Evolutionary conservation across 2,888 invertebrate genomes (phyloP).

Genomic region (Odontomyia ornata): DNA sequence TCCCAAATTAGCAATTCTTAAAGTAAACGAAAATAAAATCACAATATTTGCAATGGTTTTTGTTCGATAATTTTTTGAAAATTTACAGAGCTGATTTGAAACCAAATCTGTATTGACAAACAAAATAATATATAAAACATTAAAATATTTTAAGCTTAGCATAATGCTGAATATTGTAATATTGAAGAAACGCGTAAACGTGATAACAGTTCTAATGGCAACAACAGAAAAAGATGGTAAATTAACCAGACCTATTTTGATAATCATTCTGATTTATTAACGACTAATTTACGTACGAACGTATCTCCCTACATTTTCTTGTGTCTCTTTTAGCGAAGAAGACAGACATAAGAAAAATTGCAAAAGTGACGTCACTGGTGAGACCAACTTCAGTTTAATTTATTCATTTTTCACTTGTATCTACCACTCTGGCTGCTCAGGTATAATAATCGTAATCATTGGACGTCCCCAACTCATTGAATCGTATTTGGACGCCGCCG

Average conservation of each 20-base stretch:
- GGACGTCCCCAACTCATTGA: background rate
- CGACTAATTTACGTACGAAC: slow-evolving; percentile 38
- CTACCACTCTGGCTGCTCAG: background rate
- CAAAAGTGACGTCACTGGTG: background rate
- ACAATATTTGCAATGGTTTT: background rate
- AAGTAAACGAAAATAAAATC: background rate
- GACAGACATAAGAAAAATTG: slow-evolving; percentile 7
- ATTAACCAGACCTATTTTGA: slow-evolving; percentile 48
- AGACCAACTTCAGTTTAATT: background rate
- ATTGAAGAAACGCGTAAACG: background rate
- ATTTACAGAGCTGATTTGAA: slow-evolving; percentile 27
- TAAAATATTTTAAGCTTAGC: slow-evolving; percentile 40
- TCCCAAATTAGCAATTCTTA: too few species aligned
- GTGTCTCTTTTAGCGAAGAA: slow-evolving; percentile 34
- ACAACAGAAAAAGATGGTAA: slow-evolving; percentile 43
- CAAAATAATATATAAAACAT: slow-evolving; percentile 22
- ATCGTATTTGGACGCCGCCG: background rate
- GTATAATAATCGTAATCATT: background rate
- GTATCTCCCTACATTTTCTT: slow-evolving; percentile 25
- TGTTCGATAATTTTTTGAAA: background rate
- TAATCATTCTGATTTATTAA: slow-evolving; percentile 48
- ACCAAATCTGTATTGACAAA: slow-evolving; percentile 18
- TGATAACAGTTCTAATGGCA: slow-evolving; percentile 32
- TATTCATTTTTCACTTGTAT: background rate
- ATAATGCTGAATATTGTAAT: slow-evolving; percentile 3